Base-by-base conservation (phyloP, 2,113 vertebrate genomes). In the Penelope pileata region DNA sequence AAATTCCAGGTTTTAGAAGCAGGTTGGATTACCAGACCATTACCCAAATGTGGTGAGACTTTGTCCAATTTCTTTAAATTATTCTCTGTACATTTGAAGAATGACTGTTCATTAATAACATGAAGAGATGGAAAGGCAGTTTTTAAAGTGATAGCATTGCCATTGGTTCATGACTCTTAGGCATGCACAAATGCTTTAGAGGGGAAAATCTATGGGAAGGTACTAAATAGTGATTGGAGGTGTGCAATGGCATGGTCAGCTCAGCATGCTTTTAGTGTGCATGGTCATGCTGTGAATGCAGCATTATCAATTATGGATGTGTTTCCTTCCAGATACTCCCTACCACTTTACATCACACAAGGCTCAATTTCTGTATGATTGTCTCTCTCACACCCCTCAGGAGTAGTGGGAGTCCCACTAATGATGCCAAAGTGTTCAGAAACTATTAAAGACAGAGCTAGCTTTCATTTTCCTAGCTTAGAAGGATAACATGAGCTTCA, bases 141-240 rank as follows among this genome's bases (percentile, higher is more conserved):
- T 83, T 85, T 24, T 54, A 27, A 88, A 83, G 15, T 66, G 47
- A 42, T 13, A 53, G 16, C 8, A 78, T 85, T 90, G 9, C 21
- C 12, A 7, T 6, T 59, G 24, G 7, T 40, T 72, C 12, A 29
- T 56, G 32, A 10, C 6, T 67, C 34, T 42, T 80, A 60, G 26
- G 12, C 29, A 73, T 32, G 10, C 13, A 32, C 9, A 51, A 30
- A 19, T 86, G 23, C 24, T 92, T 82, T 79, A 29, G 24, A 7
- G 50, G 50, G 34, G 23, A 16, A 84, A 68, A 62, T 38, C 54
- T 68, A 51, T 9, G 16, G 38, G 29, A 42, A 76, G 32, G 24
- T 43, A n/a, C 22, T 68, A 59, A 63, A 69, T 2, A 32, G 11
- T n/a, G 16, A 14, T 51, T 0, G 0, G 11, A 9, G 6, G 9